A percentile compares a stretch with the other conserved stretches of the same genome.
These are phyloP conservation scores for Synanthedon myopaeformis DNA, from an alignment of 2,888 invertebrate species.

Conservation along the genomic window DNA sequence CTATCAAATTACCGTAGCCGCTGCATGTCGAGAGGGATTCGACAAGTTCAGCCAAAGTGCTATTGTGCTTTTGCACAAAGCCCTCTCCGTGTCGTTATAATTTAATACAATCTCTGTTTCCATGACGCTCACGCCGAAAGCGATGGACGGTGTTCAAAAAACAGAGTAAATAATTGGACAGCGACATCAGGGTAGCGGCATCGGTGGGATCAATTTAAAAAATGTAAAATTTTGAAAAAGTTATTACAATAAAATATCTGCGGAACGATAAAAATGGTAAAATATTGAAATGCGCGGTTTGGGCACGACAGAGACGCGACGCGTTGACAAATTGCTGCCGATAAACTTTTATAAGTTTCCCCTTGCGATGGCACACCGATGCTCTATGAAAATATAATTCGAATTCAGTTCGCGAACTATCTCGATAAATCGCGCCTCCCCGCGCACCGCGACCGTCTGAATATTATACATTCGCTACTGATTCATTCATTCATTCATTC, in stretches of 20 bases:
- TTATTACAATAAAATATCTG: conserved; percentile 7
- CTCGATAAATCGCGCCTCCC: conserved; percentile 19
- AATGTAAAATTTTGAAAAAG: conserved; percentile 1
- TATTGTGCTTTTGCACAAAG: neutral
- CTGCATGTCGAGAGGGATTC: neutral
- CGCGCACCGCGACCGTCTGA: neutral
- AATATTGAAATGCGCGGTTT: conserved; percentile 23
- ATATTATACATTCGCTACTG: neutral
- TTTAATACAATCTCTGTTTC: neutral
- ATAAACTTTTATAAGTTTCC: conserved; percentile 32
- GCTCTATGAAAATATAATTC: conserved; percentile 12
- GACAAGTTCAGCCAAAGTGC: neutral
- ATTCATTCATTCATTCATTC: conserved; percentile 6
- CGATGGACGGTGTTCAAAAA: neutral
- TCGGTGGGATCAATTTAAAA: neutral
- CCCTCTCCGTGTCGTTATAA: neutral
- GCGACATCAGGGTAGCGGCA: too few relatives aligned
- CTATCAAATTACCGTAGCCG: neutral
- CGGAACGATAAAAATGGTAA: conserved; percentile 11
- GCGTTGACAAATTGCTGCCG: conserved; percentile 30
- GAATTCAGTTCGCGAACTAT: conserved; percentile 19
- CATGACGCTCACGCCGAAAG: neutral
- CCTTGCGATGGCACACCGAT: neutral
- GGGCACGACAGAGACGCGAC: conserved; percentile 13
- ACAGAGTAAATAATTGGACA: neutral